phyloP scores from a whole-genome alignment of 2,797 vertebrate species.

The Micropoecilia bifurca region DNA sequence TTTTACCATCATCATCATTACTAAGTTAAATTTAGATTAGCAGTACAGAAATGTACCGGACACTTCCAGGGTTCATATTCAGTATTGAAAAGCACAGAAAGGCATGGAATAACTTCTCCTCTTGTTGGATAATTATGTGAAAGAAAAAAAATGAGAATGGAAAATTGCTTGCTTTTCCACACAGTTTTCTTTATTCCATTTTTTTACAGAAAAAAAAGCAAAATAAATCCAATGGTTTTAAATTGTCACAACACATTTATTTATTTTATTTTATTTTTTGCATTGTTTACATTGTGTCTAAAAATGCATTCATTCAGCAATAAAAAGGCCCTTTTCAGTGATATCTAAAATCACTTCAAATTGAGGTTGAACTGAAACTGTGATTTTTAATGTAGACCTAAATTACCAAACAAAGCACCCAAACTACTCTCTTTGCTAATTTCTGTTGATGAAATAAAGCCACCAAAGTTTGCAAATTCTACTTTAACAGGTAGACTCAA shows the following conservation, averaged over 20 bases:
- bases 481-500: background rate
- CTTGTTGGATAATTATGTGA: background rate
- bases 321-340: background rate
- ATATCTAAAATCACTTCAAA: background rate
- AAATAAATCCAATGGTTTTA: background rate
- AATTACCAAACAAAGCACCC: background rate
- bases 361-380: background rate
- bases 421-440: background rate
- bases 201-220: background rate
- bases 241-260: background rate
- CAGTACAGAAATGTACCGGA: background rate
- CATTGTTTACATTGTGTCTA: background rate
- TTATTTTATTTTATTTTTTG: background rate
- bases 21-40: background rate
- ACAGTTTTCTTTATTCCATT: background rate
- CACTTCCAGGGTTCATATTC: background rate
- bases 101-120: background rate
- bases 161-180: background rate
- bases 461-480: background rate
- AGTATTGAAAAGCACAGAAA: background rate
- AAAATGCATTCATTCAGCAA: background rate
- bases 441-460: background rate
- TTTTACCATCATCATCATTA: background rate
- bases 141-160: background rate
- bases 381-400: background rate